Evolutionary conservation across 2,888 invertebrate genomes (phyloP), one percentile per base, ranked within the genome.

Genomic region (Phlogophora meticulosa): DNA sequence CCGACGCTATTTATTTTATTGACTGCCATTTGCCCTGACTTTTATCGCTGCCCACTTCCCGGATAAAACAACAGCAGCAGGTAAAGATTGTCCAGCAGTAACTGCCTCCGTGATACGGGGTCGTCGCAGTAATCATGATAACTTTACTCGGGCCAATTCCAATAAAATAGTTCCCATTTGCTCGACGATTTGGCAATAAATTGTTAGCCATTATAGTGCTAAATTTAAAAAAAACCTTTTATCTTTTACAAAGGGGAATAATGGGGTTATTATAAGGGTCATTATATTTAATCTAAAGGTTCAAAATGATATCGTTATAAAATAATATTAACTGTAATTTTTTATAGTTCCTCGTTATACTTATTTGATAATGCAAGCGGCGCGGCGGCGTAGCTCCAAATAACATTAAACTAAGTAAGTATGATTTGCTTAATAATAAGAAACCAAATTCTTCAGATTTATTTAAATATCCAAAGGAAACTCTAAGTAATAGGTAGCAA

Each of bases 1-100:
- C 93, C 92, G 88, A 90, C 85, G 93, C 94, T 95, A 95, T 95
- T 95, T 95, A 95, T 95, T 95, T 95, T 95, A 95, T 95, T 94
- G 95, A 94, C 95, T 93, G 92, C 94, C 94, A 93, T 95, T 95
- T 95, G 93, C 87, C 89, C 92, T 93, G 94, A 95, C 94, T 95
- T 95, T 94, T 95, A 95, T 95, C 92, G 93, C 90, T 91, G 89
- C 90, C 93, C 92, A 91, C 92, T 94, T 94, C 90, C 93, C 91
- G 91, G 91, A 91, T 92, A 93, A 94, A 94, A 93, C 91, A 92
- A 91, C 88, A 87, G 86, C 93, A 93, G 85, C 94, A 94, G 94
- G 93, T 95, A 92, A 85, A 87, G 84, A 86, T 85, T 85, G 82
- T 77, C 82, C 72, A 72, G 66, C 43, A 59, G 59, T 66, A 66